A percentile compares a stretch with the other conserved stretches of the same genome.
Conservation (phyloP, 2,888 invertebrate species). For the Sphecodes monilicornis region DNA sequence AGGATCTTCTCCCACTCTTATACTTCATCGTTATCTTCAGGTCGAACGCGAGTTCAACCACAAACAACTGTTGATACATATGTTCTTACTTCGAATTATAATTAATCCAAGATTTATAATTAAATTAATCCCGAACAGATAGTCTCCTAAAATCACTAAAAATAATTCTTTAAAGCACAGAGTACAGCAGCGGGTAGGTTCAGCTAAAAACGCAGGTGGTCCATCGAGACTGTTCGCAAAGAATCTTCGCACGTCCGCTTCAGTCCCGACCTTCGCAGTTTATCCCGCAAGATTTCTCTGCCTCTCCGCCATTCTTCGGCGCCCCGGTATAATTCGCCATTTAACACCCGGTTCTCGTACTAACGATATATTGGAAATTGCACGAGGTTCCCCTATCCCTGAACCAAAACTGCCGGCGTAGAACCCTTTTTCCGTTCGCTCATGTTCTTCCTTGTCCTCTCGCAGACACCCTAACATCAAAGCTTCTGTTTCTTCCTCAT, state of each 20-base stretch:
- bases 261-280: slow-evolving; percentile 25
- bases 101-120: too few species aligned
- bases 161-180: neutral
- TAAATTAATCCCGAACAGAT: too few species aligned
- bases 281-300: slow-evolving; percentile 14
- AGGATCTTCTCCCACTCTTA: too few species aligned
- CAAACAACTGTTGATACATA: too few species aligned
- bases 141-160: neutral
- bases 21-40: too few species aligned
- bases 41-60: too few species aligned
- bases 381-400: slow-evolving; percentile 65
- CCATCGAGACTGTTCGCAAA: neutral
- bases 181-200: neutral
- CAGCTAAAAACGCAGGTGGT: neutral
- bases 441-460: slow-evolving; percentile 26
- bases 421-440: slow-evolving; percentile 22
- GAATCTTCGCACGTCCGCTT: slow-evolving; percentile 43
- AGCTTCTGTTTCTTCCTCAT: slow-evolving; percentile 30
- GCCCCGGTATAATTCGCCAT: slow-evolving; percentile 66
- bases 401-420: slow-evolving; percentile 34
- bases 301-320: neutral
- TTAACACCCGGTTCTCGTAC: slow-evolving; percentile 76
- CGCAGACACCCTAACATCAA: neutral
- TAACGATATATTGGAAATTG: slow-evolving; percentile 80
- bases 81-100: too few species aligned